These are phyloP conservation scores for Trichechus manatus DNA, from an alignment of 2,113 vertebrate species.

Conservation along the genomic window DNA sequence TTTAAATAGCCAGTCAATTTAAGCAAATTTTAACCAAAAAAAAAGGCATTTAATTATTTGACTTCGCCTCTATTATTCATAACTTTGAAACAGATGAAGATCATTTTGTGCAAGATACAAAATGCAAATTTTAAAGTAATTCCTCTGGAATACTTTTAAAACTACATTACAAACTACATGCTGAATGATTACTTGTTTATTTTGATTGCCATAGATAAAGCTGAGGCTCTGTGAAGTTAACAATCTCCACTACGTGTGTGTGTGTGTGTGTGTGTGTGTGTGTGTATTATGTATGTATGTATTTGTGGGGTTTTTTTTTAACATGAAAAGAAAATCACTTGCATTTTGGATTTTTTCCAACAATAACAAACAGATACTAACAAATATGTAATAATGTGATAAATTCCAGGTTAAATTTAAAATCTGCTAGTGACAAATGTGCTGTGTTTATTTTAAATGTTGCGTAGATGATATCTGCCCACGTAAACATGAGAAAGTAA, in stretches of 20 bases:
- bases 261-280: background rate
- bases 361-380: background rate
- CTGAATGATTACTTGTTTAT: background rate
- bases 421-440: conserved; percentile 3
- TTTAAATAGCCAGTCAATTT: conserved; percentile 41
- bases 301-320: background rate
- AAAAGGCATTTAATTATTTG: conserved; percentile 47
- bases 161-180: background rate
- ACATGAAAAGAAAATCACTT: background rate
- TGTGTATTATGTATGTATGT: background rate
- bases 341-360: background rate
- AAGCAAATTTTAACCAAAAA: conserved; percentile 58
- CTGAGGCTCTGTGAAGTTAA: background rate
- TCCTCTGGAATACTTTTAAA: conserved; percentile 22
- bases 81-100: conserved; percentile 44
- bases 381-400: background rate
- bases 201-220: background rate
- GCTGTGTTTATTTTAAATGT: conserved; percentile 13
- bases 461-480: background rate
- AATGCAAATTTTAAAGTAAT: conserved; percentile 36
- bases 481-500: background rate
- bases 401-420: background rate
- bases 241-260: background rate
- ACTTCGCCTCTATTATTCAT: background rate
- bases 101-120: background rate